Evolutionary conservation across 2,888 invertebrate species (phyloP).

Genomic region (Hirtodrosophila alboralis): DNA sequence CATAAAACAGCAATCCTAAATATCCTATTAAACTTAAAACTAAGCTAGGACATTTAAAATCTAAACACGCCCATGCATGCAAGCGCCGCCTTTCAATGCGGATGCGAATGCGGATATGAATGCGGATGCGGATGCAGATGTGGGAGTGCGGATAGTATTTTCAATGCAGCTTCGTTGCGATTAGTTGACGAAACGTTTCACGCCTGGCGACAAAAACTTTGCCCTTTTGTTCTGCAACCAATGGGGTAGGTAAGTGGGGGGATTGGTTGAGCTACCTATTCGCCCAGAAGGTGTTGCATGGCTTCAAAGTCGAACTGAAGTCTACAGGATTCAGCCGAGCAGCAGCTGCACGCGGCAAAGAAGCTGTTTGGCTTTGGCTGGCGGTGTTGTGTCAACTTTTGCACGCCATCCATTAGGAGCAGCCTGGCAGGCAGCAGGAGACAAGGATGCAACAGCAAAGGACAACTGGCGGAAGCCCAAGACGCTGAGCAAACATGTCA

Average conservation of each 20-base stretch:
- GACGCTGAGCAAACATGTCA: conserved; percentile 72
- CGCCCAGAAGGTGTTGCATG: conserved; percentile 23
- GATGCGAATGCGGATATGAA: conserved; percentile 8
- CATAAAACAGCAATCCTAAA: not conserved
- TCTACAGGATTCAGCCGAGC: conserved; percentile 34
- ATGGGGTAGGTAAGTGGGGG: conserved; percentile 6
- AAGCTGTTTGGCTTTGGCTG: conserved; percentile 66
- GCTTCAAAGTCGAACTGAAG: conserved; percentile 32
- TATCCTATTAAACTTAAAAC: not conserved
- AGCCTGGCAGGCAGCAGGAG: not conserved
- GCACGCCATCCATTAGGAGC: conserved; percentile 72
- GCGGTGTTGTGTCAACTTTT: conserved; percentile 77
- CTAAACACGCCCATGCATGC: conserved; percentile 43
- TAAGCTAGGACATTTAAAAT: conserved; percentile 36
- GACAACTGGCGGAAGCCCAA: conserved; percentile 53
- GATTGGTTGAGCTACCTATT: not conserved
- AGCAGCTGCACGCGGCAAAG: conserved; percentile 63
- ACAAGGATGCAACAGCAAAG: conserved; percentile 15
- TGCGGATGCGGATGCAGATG: conserved; percentile 22
- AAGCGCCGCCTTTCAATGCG: conserved; percentile 22
- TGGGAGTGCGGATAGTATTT: conserved; percentile 8
- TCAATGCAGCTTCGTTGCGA: conserved; percentile 54
- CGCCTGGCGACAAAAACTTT: conserved; percentile 75
- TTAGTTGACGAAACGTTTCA: conserved; percentile 81
- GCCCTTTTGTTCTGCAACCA: conserved; percentile 58